Conservation (phyloP, 2,888 invertebrate species). For the Pinctada fucata region DNA sequence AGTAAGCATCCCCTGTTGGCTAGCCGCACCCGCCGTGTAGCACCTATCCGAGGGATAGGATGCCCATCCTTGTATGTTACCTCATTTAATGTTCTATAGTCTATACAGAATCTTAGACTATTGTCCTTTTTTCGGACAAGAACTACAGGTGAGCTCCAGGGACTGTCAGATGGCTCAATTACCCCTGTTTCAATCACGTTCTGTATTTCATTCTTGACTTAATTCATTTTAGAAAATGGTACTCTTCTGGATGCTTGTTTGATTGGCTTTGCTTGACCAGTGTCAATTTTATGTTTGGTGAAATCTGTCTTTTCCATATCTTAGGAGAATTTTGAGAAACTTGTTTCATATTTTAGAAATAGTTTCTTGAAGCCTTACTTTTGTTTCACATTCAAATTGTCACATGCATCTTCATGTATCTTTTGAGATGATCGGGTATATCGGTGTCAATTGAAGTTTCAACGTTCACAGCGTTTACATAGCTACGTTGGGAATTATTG, state of each 20-base stretch:
- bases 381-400: neutral
- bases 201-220: too few species aligned
- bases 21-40: too few species aligned
- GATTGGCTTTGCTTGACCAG: conserved; percentile 20
- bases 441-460: neutral
- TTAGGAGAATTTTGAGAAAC: conserved; percentile 5
- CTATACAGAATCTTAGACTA: conserved; percentile 6
- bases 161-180: neutral
- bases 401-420: neutral
- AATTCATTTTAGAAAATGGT: conserved; percentile 19
- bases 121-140: neutral
- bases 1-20: too few species aligned
- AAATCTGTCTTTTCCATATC: conserved; percentile 25
- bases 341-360: neutral
- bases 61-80: conserved; percentile 10
- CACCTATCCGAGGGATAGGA: conserved; percentile 11
- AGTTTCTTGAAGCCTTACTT: neutral
- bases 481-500: neutral
- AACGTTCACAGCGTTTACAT: neutral
- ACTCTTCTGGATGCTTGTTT: conserved; percentile 29
- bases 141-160: neutral
- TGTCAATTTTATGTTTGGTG: conserved; percentile 28
- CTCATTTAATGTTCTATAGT: neutral
- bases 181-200: neutral
- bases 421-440: neutral